These are phyloP conservation scores for Brachionus calyciflorus DNA, from an alignment of 1,140 invertebrate species.

Conservation along the genomic window DNA sequence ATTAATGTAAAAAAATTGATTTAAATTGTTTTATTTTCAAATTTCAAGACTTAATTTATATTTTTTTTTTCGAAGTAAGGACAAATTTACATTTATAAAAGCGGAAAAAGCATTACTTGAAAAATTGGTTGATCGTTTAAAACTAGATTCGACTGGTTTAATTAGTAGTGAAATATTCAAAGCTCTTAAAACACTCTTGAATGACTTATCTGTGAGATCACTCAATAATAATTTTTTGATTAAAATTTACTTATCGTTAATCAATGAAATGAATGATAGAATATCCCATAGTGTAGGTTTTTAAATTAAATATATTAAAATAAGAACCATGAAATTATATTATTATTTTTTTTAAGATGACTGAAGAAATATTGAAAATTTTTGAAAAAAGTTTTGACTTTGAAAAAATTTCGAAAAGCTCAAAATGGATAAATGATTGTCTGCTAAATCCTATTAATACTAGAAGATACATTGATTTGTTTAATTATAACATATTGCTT, in stretches of 20 bases:
- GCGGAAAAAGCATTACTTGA: background rate
- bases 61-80: background rate
- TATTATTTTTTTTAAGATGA: no score
- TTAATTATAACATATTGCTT: background rate
- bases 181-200: background rate
- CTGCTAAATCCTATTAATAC: background rate
- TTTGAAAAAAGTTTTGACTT: no score
- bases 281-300: background rate
- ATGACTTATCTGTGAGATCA: background rate
- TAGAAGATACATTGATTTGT: constrained; percentile 16
- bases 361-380: no score
- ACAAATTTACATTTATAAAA: background rate
- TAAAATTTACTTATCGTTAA: background rate
- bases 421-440: constrained; percentile 1
- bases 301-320: no score
- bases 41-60: background rate
- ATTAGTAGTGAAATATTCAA: background rate
- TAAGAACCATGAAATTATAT: no score
- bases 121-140: background rate
- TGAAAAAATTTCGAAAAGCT: background rate
- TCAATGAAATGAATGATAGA: background rate
- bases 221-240: constrained; percentile 11
- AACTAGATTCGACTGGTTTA: background rate
- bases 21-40: background rate
- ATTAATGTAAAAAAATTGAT: constrained; percentile 7